Percentiles rank a stretch among this genome's conserved stretches.
phyloP scores from a whole-genome alignment of 1,140 invertebrate genomes.

The Zaprionus lachaisei region DNA sequence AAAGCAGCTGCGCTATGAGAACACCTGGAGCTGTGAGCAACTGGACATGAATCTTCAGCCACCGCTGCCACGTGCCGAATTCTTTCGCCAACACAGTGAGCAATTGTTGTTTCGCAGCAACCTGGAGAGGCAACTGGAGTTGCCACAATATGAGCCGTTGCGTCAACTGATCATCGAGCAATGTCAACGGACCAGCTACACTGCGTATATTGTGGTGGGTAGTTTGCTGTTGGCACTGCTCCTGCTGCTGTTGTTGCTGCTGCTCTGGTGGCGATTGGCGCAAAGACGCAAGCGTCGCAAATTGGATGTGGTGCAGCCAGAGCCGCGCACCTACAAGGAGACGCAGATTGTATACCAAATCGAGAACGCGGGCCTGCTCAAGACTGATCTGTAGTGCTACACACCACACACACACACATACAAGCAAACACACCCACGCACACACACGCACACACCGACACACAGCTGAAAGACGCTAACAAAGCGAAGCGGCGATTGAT shows the following conservation, averaged over 20 bases:
- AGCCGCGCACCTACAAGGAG: conserved; percentile 91
- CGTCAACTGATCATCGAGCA: conserved; percentile 56
- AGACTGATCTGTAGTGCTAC: conserved; percentile 88
- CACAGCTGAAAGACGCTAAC: conserved; percentile 67
- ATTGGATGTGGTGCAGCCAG: conserved; percentile 89
- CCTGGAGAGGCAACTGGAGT: not conserved
- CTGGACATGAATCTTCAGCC: conserved; percentile 64
- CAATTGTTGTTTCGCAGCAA: conserved; percentile 53
- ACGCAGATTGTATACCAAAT: conserved; percentile 93
- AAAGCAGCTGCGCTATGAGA: conserved; percentile 62
- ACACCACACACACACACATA: conserved; percentile 32
- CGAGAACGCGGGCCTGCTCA: conserved; percentile 91
- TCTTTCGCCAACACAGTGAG: conserved; percentile 70
- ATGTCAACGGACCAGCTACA: conserved; percentile 64
- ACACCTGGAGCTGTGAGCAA: conserved; percentile 65
- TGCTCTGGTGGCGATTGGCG: conserved; percentile 69
- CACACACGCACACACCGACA: conserved; percentile 33
- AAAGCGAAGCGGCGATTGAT: conserved; percentile 32
- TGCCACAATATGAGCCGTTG: conserved; percentile 37
- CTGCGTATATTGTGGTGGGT: conserved; percentile 68
- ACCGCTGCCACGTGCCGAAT: conserved; percentile 57
- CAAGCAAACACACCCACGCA: conserved; percentile 34
- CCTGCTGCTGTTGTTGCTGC: conserved; percentile 77
- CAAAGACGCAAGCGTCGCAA: conserved; percentile 85
- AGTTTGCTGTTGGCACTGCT: conserved; percentile 81